These are phyloP conservation scores for Heliconius nattereri DNA, from an alignment of 1,140 invertebrate species.

Conservation along the genomic window DNA sequence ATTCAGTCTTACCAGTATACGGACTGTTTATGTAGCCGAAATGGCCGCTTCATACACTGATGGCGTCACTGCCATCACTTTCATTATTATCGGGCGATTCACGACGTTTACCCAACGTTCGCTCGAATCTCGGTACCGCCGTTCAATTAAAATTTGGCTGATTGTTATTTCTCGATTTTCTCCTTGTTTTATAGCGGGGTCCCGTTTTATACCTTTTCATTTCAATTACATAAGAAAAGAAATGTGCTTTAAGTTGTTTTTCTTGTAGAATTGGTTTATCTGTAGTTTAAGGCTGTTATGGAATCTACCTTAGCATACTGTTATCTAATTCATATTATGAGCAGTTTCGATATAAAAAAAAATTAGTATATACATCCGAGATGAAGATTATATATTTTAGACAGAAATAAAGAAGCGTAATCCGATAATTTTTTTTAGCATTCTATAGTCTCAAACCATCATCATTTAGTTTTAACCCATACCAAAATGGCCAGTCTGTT, in stretches of 20 bases:
- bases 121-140: constrained; percentile 66
- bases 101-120: constrained; percentile 74
- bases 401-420: not conserved
- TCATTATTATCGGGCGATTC: constrained; percentile 81
- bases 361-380: too few relatives aligned
- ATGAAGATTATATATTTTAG: not conserved
- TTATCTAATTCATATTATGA: not conserved
- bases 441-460: constrained; percentile 25
- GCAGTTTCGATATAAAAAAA: not conserved
- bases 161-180: constrained; percentile 53
- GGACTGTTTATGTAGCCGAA: constrained; percentile 80
- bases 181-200: constrained; percentile 7
- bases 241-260: not conserved
- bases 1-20: constrained; percentile 62
- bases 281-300: not conserved
- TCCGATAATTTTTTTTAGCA: not conserved
- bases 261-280: not conserved
- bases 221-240: not conserved
- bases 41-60: constrained; percentile 79
- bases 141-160: constrained; percentile 71
- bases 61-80: constrained; percentile 77
- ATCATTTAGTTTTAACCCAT: constrained; percentile 75
- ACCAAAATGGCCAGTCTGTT: constrained; percentile 66
- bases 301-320: not conserved
- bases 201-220: constrained; percentile 10